Evolutionary conservation across 2,888 invertebrate species (phyloP), one percentile per base, ranked within the genome.

Genomic region (Lomographa bimaculata): DNA sequence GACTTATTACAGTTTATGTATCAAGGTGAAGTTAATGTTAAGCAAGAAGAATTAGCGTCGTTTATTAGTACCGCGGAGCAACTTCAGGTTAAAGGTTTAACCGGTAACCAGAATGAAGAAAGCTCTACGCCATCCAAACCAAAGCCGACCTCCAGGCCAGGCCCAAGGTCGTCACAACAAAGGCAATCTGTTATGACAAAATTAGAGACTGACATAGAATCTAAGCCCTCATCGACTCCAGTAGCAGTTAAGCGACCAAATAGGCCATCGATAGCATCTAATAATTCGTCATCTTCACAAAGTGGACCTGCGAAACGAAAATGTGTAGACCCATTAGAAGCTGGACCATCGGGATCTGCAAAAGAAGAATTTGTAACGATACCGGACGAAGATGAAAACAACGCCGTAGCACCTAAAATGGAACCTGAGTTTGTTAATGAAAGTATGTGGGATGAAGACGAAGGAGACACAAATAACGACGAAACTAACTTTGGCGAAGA

Each of bases 1-100:
- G 92, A 93, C 82, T 90, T 93, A 73, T 90, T 93, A 81, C 92
- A 93, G 73, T 93, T 93, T 82, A 93, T 93, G 93, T 93, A 93
- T 69, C 92, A 92, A 79, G 93, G 93, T 51, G 93, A 93, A 83
- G 93, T 93, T 65, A 93, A 93, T 89, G 93, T 93, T 65, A 92
- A 92, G 78, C 93, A 93, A 83, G 93, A 93, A 80, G 93, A 93
- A 50, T 90, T 93, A 79, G 92, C 93, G 63, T 91, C 92, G 62
- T 93, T 93, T 86, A 92, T 93, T 73, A 93, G 92, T 85, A 93
- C 93, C 70, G 93, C 93, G 74, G 93, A 93, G 87, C 92, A 92
- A 65, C 87, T 93, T 73, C 93, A 93, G 90, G 92, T 93, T 51
- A 93, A 93, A 89, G 93, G 93, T 81, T 80, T 93, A 74, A 93